Base-by-base conservation (phyloP, 2,888 invertebrate genomes). In the Colostygia pectinataria region DNA sequence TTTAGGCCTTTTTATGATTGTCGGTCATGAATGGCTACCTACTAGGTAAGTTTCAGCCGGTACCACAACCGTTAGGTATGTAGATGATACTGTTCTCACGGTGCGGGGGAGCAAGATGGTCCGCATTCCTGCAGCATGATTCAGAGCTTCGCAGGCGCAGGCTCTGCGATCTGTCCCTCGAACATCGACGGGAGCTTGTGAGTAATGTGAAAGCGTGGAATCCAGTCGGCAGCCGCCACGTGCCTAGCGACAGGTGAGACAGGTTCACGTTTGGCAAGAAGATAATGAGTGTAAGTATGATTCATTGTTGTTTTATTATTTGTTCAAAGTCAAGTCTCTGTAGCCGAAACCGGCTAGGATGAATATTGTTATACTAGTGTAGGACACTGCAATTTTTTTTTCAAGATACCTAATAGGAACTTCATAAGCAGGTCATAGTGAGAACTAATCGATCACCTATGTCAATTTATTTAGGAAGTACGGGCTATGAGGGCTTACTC, bases 61-160 rank as follows among this genome's bases (percentile, higher is more conserved):
- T 39, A 39, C 31, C 31, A n/a, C 36, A 18, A 37, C 36, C 31
- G 47, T 32, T 42, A 38, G 28, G 34, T 44, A 38, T 45, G 34
- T 27, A 9, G 14, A 43, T 37, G 33, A 20, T 14, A 33, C 43
- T 32, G 31, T 34, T 63, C 61, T 64, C 66, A 45, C 40, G 48
- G 37, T 31, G 20, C 15, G 18, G 32, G 6, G 15, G 1, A 14
- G 18, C 28, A 28, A 7, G 46, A 64, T 64, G 65, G 57, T 51
- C 68, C 74, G 64, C 76, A 77, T 77, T 76, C 78, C 69, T 41
- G 44, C 54, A 58, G 31, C 50, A 54, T 77, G 77, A 77, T 56
- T 77, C 77, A 77, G 58, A 45, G 38, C 9, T n/a, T n/a, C n/a
- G 8, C 18, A 2, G 37, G 51, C 15, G 51, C 24, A 25, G 15